Evolutionary conservation across 1,140 invertebrate species (phyloP), one percentile per base, ranked within the genome.

Genomic region (Acromyrmex echinatior): DNA sequence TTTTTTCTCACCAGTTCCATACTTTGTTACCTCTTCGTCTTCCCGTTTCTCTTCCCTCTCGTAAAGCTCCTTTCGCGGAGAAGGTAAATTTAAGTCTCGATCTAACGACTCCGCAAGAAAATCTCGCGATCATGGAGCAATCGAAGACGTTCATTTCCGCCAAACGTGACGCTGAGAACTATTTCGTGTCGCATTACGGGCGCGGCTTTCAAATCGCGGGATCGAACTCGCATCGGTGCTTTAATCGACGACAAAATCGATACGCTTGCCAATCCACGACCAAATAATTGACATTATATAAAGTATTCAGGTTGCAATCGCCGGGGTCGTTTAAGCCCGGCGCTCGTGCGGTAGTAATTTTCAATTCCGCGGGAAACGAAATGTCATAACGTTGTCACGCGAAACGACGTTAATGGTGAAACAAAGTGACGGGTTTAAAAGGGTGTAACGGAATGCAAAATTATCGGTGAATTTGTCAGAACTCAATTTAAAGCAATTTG

Each of bases 301-400:
- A 91, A 91, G 90, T 88, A 91, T 91, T 90, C 89, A 80, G 65
- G 78, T 88, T 90, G 82, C 89, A 91, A 91, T 91, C 89, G 89
- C 70, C 87, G 68, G 25, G 62, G 35, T 87, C 63, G 74, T 91
- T 77, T 82, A 79, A 89, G 62, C 76, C 56, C 79, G 58, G 87
- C 89, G 78, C 76, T 86, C 90, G 89, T 76, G 88, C 81, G 88
- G 65, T 62, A 90, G 81, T 91, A 90, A 91, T 91, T 88, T 91
- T 86, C 90, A 90, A 91, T 91, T 88, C 70, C 60, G 51, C 58
- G 39, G 73, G 82, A 82, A 88, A 88, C 90, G 89, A 88, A 90
- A 86, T 86, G 73, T 85, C 79, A 80, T 58, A 39, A 51, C 88
- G 84, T 71, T 82, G 78, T 73, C 66, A 62, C 87, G 77, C 88